Evolutionary conservation across 2,888 invertebrate species (phyloP).

Genomic region (Synanthedon andrenaeformis): DNA sequence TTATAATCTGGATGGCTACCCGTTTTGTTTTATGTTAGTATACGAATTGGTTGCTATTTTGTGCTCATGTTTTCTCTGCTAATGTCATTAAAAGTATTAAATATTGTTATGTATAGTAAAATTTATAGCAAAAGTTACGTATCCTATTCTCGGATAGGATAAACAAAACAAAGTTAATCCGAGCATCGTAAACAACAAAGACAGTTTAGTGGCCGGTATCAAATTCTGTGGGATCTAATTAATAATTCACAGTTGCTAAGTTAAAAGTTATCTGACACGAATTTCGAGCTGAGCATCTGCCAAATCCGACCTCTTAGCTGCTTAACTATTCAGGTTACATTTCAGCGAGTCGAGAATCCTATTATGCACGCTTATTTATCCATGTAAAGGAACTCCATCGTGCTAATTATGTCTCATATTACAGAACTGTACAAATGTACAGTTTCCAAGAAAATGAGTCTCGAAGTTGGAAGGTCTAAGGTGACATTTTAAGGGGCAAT

Average conservation of each 20-base stretch:
- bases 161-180: background rate
- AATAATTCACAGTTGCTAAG: constrained; percentile 19
- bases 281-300: constrained; percentile 5
- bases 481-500: too few species aligned
- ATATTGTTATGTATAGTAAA: too few species aligned
- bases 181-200: background rate
- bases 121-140: too few species aligned
- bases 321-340: constrained; percentile 1
- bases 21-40: too few species aligned
- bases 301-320: constrained; percentile 16
- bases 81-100: too few species aligned
- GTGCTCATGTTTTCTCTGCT: too few species aligned
- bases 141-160: too few species aligned
- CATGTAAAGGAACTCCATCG: background rate
- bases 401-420: background rate
- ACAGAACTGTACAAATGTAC: too few species aligned
- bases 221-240: background rate
- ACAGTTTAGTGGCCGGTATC: background rate
- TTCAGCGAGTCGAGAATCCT: background rate
- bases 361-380: background rate
- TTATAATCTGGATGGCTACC: too few species aligned
- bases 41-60: too few species aligned
- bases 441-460: too few species aligned
- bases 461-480: too few species aligned
- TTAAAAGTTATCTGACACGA: constrained; percentile 7